Base-by-base conservation (phyloP, 2,797 vertebrate genomes). In the Percopsis omiscomaycus region DNA sequence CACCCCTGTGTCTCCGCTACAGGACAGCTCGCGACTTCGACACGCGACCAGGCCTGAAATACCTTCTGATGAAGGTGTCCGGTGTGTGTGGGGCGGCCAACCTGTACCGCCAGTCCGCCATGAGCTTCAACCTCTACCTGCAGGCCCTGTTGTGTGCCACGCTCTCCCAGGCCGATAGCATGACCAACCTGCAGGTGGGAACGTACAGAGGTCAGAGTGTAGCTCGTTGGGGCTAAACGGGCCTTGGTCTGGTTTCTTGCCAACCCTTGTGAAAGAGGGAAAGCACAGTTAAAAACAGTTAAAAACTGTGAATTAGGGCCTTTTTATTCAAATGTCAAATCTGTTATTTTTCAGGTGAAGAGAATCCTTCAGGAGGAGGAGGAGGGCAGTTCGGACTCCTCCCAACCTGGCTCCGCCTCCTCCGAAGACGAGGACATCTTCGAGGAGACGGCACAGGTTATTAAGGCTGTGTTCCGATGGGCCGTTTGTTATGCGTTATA, bases 381-480 rank as follows among this genome's bases (percentile, higher is more conserved):
- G 0, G 96, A 96, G 68, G 92, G 94, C 3, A 96, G 95, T 83
- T 94, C 96, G 0, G 96, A 98, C 73, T 99, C 98, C 0, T 98
- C 97, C 0, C 96, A 96, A 68, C 95, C 93, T 27, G 97, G 95
- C 56, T 98, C 94, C 27, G 96, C 95, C 52, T 98, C 93, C 52
- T 98, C 97, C 0, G 98, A 99, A 77, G 97, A 99, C 0, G 98
- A 99, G 80, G 96, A 99, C 79, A 98, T 98, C 71, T 98, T 98
- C 79, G 98, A 98, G 82, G 96, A 98, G 89, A 98, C 96, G 0
- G 97, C 97, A 0, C 96, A 98, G 88, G 98, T 13, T 12, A 48
- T 13, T 14, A 49, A 4, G 13, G 10, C 4, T 49, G 14, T 14
- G 3, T 11, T 12, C 10, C 10, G 10, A 49, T 37, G 32, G 5